Evolutionary conservation across 2,113 vertebrate genomes (phyloP).

Genomic region (Eleginops maclovinus): DNA sequence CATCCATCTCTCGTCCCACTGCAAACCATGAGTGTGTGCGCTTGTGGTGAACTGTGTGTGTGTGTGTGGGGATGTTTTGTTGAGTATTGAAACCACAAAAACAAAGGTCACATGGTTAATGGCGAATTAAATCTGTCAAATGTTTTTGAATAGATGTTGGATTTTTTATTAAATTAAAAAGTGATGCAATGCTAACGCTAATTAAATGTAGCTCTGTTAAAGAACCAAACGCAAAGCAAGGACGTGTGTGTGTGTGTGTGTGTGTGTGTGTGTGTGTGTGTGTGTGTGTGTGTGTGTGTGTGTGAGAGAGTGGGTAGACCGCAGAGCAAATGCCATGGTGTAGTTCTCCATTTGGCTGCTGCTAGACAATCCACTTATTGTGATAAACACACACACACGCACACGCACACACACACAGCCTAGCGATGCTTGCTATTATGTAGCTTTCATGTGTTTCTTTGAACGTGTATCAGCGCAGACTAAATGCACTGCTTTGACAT

Average conservation of each 20-base stretch:
- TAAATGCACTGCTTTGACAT: slow-evolving; percentile 38
- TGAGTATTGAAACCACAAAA: neutral
- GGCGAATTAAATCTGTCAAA: neutral
- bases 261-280: no score
- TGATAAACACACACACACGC: slow-evolving; percentile 11
- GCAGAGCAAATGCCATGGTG: slow-evolving; percentile 27
- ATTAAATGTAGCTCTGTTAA: no score
- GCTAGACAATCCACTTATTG: slow-evolving; percentile 43
- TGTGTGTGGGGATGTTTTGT: neutral
- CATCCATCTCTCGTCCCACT: slow-evolving; percentile 89
- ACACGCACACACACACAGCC: slow-evolving; percentile 7
- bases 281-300: no score
- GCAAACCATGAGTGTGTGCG: slow-evolving; percentile 69
- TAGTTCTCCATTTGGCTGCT: slow-evolving; percentile 64
- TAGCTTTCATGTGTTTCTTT: slow-evolving; percentile 40
- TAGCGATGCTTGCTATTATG: slow-evolving; percentile 27
- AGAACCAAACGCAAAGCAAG: no score
- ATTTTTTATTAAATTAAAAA: no score
- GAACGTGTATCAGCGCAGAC: neutral
- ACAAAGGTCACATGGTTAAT: neutral
- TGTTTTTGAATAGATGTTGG: neutral
- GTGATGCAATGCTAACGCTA: no score
- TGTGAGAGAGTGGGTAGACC: no score
- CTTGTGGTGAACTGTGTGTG: slow-evolving; percentile 18
- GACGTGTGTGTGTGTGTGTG: no score